Evolutionary conservation across 1,140 invertebrate genomes (phyloP), one percentile per base, ranked within the genome.

Genomic region (Colletes latitarsis): DNA sequence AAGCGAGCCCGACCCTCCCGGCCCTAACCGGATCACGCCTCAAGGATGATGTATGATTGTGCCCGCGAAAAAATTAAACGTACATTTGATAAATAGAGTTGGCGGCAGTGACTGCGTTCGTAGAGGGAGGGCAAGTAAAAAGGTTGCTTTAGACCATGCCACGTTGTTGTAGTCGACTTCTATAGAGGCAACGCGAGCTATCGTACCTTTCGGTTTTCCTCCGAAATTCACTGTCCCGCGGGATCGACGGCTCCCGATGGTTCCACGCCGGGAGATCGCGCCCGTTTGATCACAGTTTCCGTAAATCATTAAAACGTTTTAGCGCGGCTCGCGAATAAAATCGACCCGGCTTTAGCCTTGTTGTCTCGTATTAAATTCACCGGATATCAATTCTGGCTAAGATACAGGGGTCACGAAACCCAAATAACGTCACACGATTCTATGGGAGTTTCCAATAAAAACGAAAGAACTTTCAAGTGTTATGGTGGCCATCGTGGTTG

Each of bases 31-130:
- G 89, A 91, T 91, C 90, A 91, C 89, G 89, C 88, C 84, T 86
- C 74, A 70, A 80, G 87, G 89, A 92, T 92, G 91, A 92, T 92
- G 88, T 91, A 92, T 89, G 90, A 91, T 86, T 69, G 84, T 86
- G 75, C 82, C 84, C 81, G 78, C 82, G 87, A 91, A 92, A 92
- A 92, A 92, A 92, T 92, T 92, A 92, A 92, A 92, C 89, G 91
- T 89, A 91, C 88, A 86, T 88, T 91, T 92, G 91, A 92, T 92
- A 91, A 92, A 92, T 92, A 91, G 91, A 90, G 85, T 88, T 87
- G 86, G 89, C 86, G 75, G 82, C 88, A 90, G 88, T 89, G 87
- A 90, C 89, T 89, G 82, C 74, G 84, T 63, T 49, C 55, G 80
- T 52, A 68, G 66, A 53, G 71, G 71, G 81, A 77, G 68, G 66